These are phyloP conservation scores for Manis pentadactyla DNA, from an alignment of 2,797 vertebrate species.

Conservation along the genomic window DNA sequence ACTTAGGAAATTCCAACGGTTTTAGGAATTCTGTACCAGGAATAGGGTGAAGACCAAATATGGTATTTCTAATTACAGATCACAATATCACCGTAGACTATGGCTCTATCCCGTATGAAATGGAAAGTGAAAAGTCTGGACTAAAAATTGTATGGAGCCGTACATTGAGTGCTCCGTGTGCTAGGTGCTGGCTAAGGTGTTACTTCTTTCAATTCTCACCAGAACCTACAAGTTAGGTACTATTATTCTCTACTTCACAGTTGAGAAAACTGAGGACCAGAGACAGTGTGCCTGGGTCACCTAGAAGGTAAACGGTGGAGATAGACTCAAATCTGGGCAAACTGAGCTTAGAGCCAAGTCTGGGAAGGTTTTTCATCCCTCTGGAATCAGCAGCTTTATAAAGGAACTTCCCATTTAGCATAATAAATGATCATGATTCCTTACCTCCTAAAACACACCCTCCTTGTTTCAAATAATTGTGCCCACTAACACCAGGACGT, in stretches of 20 bases:
- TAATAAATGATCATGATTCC: not conserved
- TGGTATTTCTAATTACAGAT: not conserved
- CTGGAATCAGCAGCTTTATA: not conserved
- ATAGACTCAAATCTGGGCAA: not conserved
- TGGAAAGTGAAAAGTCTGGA: conserved; percentile 12
- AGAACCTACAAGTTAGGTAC: not conserved
- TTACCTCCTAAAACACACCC: not conserved
- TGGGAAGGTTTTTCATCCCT: not conserved
- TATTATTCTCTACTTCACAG: not conserved
- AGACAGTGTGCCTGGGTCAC: not conserved
- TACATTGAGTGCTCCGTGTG: not conserved
- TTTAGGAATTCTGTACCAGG: not conserved
- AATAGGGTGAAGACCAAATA: not conserved
- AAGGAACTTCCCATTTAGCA: not conserved
- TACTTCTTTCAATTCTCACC: not conserved
- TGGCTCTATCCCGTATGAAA: not conserved
- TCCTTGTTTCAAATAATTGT: not conserved
- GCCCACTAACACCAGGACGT: not conserved
- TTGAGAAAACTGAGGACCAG: not conserved
- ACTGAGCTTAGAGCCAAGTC: not conserved
- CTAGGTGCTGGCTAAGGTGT: not conserved
- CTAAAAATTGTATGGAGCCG: not conserved
- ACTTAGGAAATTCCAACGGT: not conserved
- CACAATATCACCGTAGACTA: not conserved
- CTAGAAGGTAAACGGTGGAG: not conserved